Base-by-base conservation (phyloP, 37 sponge, comb jelly and placozoan species). In the Agelas oroides region DNA sequence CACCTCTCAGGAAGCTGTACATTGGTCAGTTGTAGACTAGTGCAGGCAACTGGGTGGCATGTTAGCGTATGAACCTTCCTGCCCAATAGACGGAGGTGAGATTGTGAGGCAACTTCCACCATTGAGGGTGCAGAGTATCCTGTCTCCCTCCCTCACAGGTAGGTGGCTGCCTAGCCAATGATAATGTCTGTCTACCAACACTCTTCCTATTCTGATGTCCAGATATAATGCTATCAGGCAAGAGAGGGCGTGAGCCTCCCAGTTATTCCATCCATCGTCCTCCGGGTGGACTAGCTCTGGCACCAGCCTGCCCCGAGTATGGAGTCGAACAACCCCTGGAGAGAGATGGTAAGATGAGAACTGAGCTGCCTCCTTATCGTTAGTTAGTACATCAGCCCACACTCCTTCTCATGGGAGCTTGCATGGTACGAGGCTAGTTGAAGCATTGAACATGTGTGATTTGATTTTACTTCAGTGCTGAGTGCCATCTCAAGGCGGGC, bases 291-390 rank as follows among this genome's bases (percentile, higher is more conserved):
- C 12, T 54, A 17, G 78, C 53, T n/a, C 63, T 78, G 18, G 30
- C 60, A 5, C 84, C 89, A 30, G 35, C 89, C 59, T 82, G 89
- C 63, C 84, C 89, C 30, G 27, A 52, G 13, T 82, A 89, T 70
- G 84, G 84, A 16, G 75, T 46, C 21, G 24, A 39, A n/a, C 82
- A 81, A 40, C 76, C 66, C 28, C 25, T 21, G 27, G 72, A 71
- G 28, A 40, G 28, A 23, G 76, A 76, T 31, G 54, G 85, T 85
- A 53, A 34, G 23, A 58, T 46, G 34, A 5, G 3, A 46, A 3
- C 8, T 12, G 8, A 46, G 46, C 8, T 46, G 46, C 46, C 3
- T 46, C 46, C n/a, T n/a, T n/a, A n/a, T n/a, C n/a, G n/a, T n/a
- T n/a, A n/a, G n/a, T n/a, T n/a, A n/a, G n/a, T n/a, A n/a, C n/a